Evolutionary conservation across 1,140 invertebrate species (phyloP).

Genomic region (Heliconius nattereri): DNA sequence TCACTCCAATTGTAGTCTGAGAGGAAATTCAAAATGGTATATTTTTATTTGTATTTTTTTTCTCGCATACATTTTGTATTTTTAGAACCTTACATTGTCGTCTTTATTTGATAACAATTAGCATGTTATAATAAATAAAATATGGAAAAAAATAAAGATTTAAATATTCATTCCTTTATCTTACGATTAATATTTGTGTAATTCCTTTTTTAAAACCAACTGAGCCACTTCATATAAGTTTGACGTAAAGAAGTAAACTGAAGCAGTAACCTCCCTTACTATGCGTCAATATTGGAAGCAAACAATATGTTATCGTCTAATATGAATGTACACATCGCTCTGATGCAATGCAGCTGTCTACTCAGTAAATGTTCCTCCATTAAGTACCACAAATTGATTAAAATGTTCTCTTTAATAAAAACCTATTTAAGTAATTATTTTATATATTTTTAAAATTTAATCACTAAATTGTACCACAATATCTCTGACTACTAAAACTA

Average conservation of each 20-base stretch:
- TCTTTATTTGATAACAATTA: neutral
- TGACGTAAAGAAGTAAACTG: neutral
- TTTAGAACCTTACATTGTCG: no score
- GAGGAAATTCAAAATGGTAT: neutral
- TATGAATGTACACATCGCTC: constrained; percentile 19
- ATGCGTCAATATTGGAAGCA: constrained; percentile 23
- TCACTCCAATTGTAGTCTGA: neutral
- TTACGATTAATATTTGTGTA: no score
- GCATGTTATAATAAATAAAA: no score
- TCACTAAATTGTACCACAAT: no score
- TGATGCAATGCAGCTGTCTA: constrained; percentile 7
- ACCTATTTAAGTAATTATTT: no score
- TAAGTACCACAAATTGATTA: neutral
- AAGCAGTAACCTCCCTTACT: neutral
- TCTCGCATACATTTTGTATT: neutral
- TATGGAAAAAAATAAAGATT: no score
- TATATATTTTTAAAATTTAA: no score
- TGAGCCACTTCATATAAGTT: no score
- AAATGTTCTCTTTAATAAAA: neutral
- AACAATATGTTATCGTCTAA: constrained; percentile 24
- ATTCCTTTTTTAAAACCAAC: no score
- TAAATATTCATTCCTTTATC: no score
- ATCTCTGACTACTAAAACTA: no score
- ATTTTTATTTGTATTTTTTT: neutral
- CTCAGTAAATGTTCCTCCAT: neutral